Conservation (phyloP, 92 coral and sea anemone species). For the Palythoa grandis region DNA sequence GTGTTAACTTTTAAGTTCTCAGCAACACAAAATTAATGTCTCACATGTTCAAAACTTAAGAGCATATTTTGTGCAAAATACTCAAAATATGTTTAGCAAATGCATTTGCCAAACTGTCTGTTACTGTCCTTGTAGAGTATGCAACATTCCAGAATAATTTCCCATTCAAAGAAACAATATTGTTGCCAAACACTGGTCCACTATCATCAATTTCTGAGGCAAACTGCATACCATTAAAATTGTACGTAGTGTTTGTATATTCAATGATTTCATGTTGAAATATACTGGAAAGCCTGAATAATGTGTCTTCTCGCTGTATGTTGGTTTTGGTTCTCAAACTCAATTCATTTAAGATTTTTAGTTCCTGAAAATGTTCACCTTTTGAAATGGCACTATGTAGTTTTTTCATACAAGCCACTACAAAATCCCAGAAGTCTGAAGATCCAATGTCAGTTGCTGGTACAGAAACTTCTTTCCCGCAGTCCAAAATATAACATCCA, state of each 20-base stretch:
- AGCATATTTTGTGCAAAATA: conserved; percentile 32
- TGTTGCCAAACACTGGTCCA: conserved; percentile 83
- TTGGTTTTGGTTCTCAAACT: conserved; percentile 45
- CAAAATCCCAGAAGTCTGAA: conserved; percentile 72
- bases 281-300: conserved; percentile 65
- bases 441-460: conserved; percentile 31
- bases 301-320: conserved; percentile 54
- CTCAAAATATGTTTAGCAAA: conserved; percentile 67
- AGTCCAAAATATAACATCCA: conserved; percentile 68
- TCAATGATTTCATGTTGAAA: conserved; percentile 51
- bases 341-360: conserved; percentile 58
- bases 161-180: conserved; percentile 68
- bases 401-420: conserved; percentile 54
- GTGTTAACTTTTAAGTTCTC: no score
- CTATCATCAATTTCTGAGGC: conserved; percentile 65
- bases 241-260: conserved; percentile 16
- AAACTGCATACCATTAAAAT: conserved; percentile 67
- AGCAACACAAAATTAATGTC: no score
- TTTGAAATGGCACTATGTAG: conserved; percentile 54
- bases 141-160: conserved; percentile 70
- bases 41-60: background rate
- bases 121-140: conserved; percentile 69
- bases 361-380: conserved; percentile 56
- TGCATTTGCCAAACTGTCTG: conserved; percentile 59
- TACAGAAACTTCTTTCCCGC: conserved; percentile 53